Conservation (phyloP, 2,113 vertebrate genomes). For the Neopipo cinnamomea region DNA sequence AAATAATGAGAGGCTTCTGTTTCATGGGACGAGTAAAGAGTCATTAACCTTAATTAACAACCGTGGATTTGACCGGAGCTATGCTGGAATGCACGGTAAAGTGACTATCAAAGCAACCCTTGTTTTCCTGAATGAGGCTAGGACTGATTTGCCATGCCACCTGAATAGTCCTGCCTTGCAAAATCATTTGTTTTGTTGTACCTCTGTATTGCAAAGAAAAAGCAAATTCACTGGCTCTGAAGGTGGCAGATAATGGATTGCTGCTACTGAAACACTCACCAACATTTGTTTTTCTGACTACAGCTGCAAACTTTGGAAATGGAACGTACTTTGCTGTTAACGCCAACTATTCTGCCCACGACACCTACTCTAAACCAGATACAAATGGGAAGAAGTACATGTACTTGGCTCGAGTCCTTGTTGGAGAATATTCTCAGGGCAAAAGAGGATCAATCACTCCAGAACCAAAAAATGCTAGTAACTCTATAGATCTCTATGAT, state of each 20-base stretch:
- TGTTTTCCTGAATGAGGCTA: not conserved
- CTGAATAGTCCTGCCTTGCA: not conserved
- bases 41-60: constrained; percentile 73
- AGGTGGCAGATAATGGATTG: not conserved
- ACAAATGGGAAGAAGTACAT: constrained; percentile 50
- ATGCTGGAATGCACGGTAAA: constrained; percentile 85
- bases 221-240: not conserved
- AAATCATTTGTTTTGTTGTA: not conserved
- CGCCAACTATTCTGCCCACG: constrained; percentile 64
- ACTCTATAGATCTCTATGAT: constrained; percentile 73
- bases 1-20: constrained; percentile 81
- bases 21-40: constrained; percentile 78
- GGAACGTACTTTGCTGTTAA: constrained; percentile 81
- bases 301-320: constrained; percentile 73
- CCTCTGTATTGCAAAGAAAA: not conserved
- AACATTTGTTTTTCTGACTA: not conserved
- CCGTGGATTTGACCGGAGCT: constrained; percentile 87
- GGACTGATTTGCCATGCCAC: not conserved
- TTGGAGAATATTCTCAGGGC: constrained; percentile 75
- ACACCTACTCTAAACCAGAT: constrained; percentile 70
- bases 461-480: constrained; percentile 19
- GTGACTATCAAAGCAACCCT: not conserved
- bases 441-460: constrained; percentile 35
- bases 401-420: constrained; percentile 81
- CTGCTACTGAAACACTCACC: not conserved